Evolutionary conservation across 2,797 vertebrate genomes (phyloP), one percentile per base, ranked within the genome.

Genomic region (Kryptolebias ocellatus): DNA sequence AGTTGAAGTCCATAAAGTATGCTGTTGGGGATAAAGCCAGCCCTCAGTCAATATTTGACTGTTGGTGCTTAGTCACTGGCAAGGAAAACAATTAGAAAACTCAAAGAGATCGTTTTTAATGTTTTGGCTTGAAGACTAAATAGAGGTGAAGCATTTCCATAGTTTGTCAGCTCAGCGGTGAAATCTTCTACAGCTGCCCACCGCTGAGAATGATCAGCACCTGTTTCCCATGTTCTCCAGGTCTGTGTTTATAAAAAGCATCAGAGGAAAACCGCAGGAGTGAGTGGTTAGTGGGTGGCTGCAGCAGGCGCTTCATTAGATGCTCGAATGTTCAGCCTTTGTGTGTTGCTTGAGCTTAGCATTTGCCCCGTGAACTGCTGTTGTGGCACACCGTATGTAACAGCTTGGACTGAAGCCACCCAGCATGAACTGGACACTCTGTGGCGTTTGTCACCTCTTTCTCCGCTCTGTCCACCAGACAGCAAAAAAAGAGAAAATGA

Each of bases 31-130:
- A 72, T 67, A 20, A n/a, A 71, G 66, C 60, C 74, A 83, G 76
- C 81, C 83, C 67, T 73, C 61, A 70, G 83, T 90, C 91, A 90
- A 87, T 89, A 92, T 94, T 91, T 89, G 87, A 81, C 79, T 84
- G 53, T 64, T 55, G 83, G 76, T 69, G 73, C 76, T 47, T 71
- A 65, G 61, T 72, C 76, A 65, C 82, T 81, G 83, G 75, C 60
- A 65, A 72, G 49, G 70, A 81, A 89, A 84, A 76, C 74, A 71
- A 85, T 58, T 60, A 34, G 74, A 81, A 80, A 34, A 34, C 42
- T 72, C 27, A 53, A 24, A 65, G 52, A 64, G 72, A 64, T 63
- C 65, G 62, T 78, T 79, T 44, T 69, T 64, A 51, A 14, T 0
- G 11, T 14, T 42, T 14, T 42, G 11, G 56, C 51, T 62, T 2